Evolutionary conservation across 1,140 invertebrate genomes (phyloP).

Genomic region (Elysia chlorotica): DNA sequence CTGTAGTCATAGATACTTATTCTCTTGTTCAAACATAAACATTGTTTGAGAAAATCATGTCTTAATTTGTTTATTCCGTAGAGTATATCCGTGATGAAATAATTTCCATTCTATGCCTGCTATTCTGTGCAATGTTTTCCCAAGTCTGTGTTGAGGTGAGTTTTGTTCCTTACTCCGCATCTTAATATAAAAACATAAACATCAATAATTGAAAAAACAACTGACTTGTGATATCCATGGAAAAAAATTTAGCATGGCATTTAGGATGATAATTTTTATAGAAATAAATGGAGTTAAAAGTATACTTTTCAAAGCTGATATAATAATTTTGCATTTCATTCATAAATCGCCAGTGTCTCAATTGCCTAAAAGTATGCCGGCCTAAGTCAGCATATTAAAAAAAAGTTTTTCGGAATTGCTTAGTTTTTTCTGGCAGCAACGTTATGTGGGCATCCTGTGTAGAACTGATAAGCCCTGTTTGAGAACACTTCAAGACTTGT

Average conservation of each 20-base stretch:
- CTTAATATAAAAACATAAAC: background rate
- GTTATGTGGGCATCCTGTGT: background rate
- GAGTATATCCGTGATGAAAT: conserved; percentile 51
- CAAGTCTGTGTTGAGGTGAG: conserved; percentile 48
- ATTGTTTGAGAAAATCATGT: too few relatives aligned
- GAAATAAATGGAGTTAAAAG: too few relatives aligned
- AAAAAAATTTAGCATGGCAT: too few relatives aligned
- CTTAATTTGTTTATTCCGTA: conserved; percentile 23
- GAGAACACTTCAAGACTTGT: background rate
- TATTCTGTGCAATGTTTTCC: conserved; percentile 51
- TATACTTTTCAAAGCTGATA: too few relatives aligned
- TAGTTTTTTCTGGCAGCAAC: too few relatives aligned
- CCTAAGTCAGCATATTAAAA: too few relatives aligned
- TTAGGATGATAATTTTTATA: background rate
- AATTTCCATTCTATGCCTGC: conserved; percentile 39
- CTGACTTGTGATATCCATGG: too few relatives aligned
- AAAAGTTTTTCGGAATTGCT: background rate
- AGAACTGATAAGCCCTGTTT: background rate
- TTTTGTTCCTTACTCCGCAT: background rate
- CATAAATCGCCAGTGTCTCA: background rate
- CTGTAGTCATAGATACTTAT: background rate
- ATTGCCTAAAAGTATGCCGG: too few relatives aligned
- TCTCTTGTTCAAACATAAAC: background rate
- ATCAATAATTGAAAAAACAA: too few relatives aligned
- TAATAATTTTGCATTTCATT: too few relatives aligned